Evolutionary conservation across 2,888 invertebrate species (phyloP).

Genomic region (Hydrotaea diabolus): DNA sequence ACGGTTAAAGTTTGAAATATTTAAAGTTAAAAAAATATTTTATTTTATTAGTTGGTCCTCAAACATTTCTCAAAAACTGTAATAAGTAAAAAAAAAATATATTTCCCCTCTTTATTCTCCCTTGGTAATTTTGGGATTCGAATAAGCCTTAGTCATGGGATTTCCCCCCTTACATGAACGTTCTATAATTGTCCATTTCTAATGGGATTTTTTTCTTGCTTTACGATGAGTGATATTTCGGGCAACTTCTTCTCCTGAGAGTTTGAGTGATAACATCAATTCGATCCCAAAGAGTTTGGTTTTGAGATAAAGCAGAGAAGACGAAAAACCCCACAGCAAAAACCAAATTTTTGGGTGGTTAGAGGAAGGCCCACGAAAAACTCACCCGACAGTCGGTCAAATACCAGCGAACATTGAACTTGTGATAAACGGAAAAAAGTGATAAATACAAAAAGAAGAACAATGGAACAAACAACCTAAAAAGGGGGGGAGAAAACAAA

Average conservation of each 20-base stretch:
- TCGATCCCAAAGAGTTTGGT: background rate
- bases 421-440: constrained; percentile 68
- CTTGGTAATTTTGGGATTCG: background rate
- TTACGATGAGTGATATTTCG: background rate
- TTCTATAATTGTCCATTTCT: background rate
- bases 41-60: too few relatives aligned
- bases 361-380: constrained; percentile 73
- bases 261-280: constrained; percentile 17
- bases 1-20: too few relatives aligned
- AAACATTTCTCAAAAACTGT: too few relatives aligned
- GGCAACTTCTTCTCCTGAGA: background rate
- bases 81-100: too few relatives aligned
- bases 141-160: background rate
- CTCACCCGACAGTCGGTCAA: constrained; percentile 78
- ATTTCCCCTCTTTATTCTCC: background rate
- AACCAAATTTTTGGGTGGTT: constrained; percentile 68
- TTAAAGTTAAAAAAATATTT: too few relatives aligned
- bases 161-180: background rate
- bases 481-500: constrained; percentile 37
- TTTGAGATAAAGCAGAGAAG: background rate
- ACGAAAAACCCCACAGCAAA: constrained; percentile 10
- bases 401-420: constrained; percentile 75
- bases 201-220: background rate
- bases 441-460: constrained; percentile 36
- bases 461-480: background rate